Evolutionary conservation across 2,797 vertebrate species (phyloP).

Genomic region (Vultur gryphus): DNA sequence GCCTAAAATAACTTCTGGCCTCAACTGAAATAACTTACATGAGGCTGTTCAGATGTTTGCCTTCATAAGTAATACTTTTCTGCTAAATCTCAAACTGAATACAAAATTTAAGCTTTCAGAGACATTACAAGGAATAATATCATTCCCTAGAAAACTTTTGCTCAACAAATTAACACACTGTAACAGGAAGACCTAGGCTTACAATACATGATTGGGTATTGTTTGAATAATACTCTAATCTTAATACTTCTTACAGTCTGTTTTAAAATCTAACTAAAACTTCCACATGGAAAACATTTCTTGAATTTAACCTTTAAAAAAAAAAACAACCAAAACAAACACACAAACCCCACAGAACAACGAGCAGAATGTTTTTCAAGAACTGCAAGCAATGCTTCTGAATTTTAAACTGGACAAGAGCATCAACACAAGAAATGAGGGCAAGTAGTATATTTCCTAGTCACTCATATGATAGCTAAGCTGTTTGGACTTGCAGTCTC

Average conservation of each 20-base stretch:
- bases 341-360: neutral
- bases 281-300: neutral
- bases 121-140: neutral
- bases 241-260: neutral
- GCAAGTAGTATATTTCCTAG: neutral
- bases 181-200: neutral
- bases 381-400: neutral
- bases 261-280: neutral
- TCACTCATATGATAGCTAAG: neutral
- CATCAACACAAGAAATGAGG: neutral
- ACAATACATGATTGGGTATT: neutral
- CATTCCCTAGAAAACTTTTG: neutral
- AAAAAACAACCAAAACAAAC: neutral
- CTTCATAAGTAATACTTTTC: neutral
- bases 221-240: neutral
- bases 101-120: neutral
- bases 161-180: neutral
- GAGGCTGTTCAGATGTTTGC: neutral
- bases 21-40: neutral
- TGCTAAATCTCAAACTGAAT: neutral
- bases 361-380: neutral
- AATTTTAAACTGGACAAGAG: neutral
- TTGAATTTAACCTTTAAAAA: neutral
- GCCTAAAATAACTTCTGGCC: neutral
- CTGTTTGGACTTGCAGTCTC: neutral